phyloP scores from a whole-genome alignment of 2,888 invertebrate species.

The Odiellus spinosus region DNA sequence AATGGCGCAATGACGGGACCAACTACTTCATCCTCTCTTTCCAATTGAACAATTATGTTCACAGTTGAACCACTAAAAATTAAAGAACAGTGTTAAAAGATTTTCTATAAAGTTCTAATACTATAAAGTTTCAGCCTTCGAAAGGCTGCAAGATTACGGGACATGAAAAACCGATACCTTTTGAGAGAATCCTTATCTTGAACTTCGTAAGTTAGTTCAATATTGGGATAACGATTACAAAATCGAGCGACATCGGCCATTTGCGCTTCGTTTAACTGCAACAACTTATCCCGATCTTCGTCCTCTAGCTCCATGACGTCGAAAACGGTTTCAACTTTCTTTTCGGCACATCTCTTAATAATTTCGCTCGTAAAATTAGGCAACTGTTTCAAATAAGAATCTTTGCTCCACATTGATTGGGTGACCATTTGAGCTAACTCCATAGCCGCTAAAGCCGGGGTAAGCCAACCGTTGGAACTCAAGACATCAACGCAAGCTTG shows the following conservation, averaged over 20 bases:
- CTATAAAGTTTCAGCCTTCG: no score
- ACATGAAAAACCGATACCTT: no score
- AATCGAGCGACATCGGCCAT: conserved; percentile 97
- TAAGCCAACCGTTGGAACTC: conserved; percentile 91
- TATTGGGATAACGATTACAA: conserved; percentile 97
- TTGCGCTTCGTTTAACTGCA: conserved; percentile 55
- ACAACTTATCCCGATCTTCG: conserved; percentile 41
- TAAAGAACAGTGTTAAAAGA: conserved; percentile 1
- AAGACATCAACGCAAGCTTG: conserved; percentile 80
- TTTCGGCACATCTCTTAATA: conserved; percentile 76
- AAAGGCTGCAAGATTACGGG: no score
- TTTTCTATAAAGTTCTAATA: no score
- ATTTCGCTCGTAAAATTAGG: conserved; percentile 84
- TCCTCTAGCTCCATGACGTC: conserved; percentile 93
- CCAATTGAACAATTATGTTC: conserved; percentile 74
- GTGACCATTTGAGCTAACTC: conserved; percentile 99
- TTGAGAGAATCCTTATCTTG: conserved; percentile 56
- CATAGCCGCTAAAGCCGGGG: conserved; percentile 98
- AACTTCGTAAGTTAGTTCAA: conserved; percentile 85
- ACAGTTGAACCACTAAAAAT: conserved; percentile 59
- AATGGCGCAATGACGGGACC: conserved; percentile 97
- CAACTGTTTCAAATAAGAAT: conserved; percentile 88
- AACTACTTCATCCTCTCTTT: conserved; percentile 88
- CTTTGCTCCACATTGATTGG: conserved; percentile 99
- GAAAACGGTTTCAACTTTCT: conserved; percentile 80